Conservation (phyloP, 2,797 vertebrate species). For the Microcaecilia unicolor region DNA sequence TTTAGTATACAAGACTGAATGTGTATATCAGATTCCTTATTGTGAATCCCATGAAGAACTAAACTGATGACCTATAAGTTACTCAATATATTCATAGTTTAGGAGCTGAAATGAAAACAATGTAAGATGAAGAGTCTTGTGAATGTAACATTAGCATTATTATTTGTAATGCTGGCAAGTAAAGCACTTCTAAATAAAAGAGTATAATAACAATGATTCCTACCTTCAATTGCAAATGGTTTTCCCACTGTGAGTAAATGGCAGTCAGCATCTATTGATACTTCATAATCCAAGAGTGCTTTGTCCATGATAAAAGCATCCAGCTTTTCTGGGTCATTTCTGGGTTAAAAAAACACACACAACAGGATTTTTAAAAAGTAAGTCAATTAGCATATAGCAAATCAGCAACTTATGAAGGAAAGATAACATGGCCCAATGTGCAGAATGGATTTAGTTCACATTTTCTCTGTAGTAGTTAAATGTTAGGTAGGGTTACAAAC, state of each 20-base stretch:
- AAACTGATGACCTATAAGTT: too few relatives aligned
- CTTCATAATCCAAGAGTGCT: conserved; percentile 94
- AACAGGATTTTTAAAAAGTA: too few relatives aligned
- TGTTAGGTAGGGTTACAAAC: too few relatives aligned
- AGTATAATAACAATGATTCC: conserved; percentile 5
- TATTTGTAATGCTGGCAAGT: conserved; percentile 8
- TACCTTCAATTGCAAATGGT: conserved; percentile 97
- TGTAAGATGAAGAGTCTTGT: conserved; percentile 6
- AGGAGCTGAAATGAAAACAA: conserved; percentile 11
- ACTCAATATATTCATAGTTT: conserved; percentile 6
- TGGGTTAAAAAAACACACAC: conserved; percentile 36
- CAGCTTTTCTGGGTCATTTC: conserved; percentile 87
- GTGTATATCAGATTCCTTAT: too few relatives aligned
- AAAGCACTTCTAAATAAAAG: not conserved
- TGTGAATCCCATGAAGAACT: too few relatives aligned
- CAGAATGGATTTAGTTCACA: too few relatives aligned
- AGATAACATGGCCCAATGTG: too few relatives aligned
- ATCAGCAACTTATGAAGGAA: too few relatives aligned
- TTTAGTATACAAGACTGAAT: too few relatives aligned
- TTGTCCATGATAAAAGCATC: conserved; percentile 99
- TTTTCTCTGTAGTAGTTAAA: too few relatives aligned
- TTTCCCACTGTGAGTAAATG: conserved; percentile 93
- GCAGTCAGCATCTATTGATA: conserved; percentile 95
- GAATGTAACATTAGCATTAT: not conserved
- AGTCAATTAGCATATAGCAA: too few relatives aligned